phyloP scores from a whole-genome alignment of 2,113 vertebrate genomes.

The cattle (Bos taurus) region ARS-UCD2.0 NC_037328.1:151567501-151568000 shows the following conservation, averaged over 20 bases:
- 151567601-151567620: neutral
- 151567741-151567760: neutral
- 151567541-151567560: neutral
- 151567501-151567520: neutral
- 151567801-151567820: neutral
- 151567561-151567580: neutral
- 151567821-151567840: neutral
- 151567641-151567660: neutral
- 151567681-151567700: neutral
- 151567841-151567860: neutral
- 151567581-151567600: neutral
- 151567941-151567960: neutral
- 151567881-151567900: neutral
- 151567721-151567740: neutral
- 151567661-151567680: neutral
- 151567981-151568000: neutral
- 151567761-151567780: neutral
- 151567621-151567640: neutral
- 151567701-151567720: neutral
- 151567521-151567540: neutral
- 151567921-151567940: neutral
- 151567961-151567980: neutral
- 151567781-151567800: neutral
- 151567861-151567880: neutral
- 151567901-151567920: neutral